Evolutionary conservation across 2,888 invertebrate species (phyloP), one percentile per base, ranked within the genome.

Genomic region (Troides helena): DNA sequence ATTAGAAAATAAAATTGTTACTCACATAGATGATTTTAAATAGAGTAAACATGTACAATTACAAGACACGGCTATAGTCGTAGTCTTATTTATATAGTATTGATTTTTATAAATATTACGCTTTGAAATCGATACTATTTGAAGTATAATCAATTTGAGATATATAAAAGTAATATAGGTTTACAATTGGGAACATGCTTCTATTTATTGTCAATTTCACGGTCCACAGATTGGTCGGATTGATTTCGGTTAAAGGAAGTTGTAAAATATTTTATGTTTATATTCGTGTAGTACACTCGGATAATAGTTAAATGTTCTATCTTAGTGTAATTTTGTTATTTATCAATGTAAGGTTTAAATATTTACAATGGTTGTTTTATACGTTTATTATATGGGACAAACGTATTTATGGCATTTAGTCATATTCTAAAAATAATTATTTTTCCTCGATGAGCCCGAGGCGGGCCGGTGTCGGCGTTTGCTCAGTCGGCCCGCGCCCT

Each of bases 401-500:
- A 46, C 14, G 14, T 12, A 46, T 46, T 46, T 46, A 46, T 46
- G 46, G 14, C 14, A 56, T 56, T 25, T 23, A 59, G 58, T 59
- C 23, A 59, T 59, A 59, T 59, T 59, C 58, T 25, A 25, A 25
- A 59, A 59, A 59, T 59, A 23, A 21, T 6, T 43, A 46, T 46
- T 14, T 12, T 46, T n/a, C 23, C 14, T 8, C 58, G 58, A 59
- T 25, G 58, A 59, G 58, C 10, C 58, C 23, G 23, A 59, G 2
- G n/a, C 25, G 25, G 58, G 10, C 12, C 46, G 46, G 14, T 46
- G 46, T 10, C 46, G 46, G 43, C 46, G 46, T 46, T 17, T 43
- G 68, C 64, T 43, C 36, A 43, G 25, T 60, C 53, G 56, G 61
- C 56, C 62, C 21, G 30, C 56, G 62, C 21, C 30, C 58, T 46